These are phyloP conservation scores for Herminia tarsipennalis DNA, from an alignment of 2,888 invertebrate species.

Conservation along the genomic window DNA sequence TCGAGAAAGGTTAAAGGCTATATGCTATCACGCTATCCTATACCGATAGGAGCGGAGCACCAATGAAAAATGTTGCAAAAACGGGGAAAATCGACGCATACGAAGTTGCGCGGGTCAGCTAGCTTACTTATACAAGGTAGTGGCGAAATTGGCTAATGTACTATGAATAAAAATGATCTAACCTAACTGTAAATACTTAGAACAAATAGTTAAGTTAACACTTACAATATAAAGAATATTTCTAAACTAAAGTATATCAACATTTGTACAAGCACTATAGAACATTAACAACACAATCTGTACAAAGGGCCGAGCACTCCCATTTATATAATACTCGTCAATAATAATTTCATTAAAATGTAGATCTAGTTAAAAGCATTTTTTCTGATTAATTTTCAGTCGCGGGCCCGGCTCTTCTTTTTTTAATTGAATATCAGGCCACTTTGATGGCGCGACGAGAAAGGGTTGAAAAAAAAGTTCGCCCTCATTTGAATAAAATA, in stretches of 20 bases:
- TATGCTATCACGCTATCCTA: no score
- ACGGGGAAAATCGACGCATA: no score
- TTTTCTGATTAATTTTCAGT: constrained; percentile 86
- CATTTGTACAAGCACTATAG: constrained; percentile 6
- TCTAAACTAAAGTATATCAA: not conserved
- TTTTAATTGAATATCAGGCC: constrained; percentile 86
- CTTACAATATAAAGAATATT: not conserved
- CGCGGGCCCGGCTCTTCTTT: constrained; percentile 80
- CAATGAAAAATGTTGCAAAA: no score
- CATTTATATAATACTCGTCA: constrained; percentile 83
- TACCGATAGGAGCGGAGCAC: no score
- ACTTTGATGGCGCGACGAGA: constrained; percentile 84
- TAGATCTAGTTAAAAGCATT: constrained; percentile 86
- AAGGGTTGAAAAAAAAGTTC: constrained; percentile 83
- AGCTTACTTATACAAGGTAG: no score
- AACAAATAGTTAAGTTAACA: no score
- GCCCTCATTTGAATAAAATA: constrained; percentile 86
- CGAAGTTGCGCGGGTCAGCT: no score
- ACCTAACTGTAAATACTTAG: no score
- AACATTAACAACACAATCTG: constrained; percentile 68
- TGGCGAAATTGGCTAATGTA: no score
- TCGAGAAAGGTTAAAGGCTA: no score
- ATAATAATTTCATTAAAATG: constrained; percentile 86
- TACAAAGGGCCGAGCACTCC: constrained; percentile 63
- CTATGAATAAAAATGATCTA: no score